Conservation (phyloP, 2,113 vertebrate species). For the Xenopus borealis region DNA sequence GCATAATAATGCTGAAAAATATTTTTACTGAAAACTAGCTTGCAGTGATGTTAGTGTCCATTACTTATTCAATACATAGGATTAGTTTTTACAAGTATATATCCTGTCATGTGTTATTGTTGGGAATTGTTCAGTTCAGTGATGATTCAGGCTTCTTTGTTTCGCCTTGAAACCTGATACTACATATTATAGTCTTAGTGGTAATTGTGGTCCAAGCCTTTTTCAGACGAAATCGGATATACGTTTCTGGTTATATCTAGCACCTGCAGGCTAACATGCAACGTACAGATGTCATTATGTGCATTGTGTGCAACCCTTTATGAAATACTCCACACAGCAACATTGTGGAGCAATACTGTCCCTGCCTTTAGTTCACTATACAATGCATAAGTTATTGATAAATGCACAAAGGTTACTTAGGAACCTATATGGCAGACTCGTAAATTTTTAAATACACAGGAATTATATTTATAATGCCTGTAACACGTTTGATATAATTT, state of each 20-base stretch:
- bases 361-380: no score
- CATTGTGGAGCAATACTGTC: background rate
- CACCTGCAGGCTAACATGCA: slow-evolving; percentile 21
- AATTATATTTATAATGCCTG: no score
- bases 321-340: slow-evolving; percentile 9
- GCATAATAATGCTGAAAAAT: background rate
- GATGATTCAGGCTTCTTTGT: slow-evolving; percentile 47
- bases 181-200: slow-evolving; percentile 40
- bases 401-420: no score
- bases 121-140: slow-evolving; percentile 38
- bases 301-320: background rate
- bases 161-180: slow-evolving; percentile 43
- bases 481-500: no score
- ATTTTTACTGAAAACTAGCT: slow-evolving; percentile 2
- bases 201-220: slow-evolving; percentile 41
- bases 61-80: slow-evolving; percentile 27
- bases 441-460: no score
- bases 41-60: slow-evolving; percentile 34
- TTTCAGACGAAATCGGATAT: slow-evolving; percentile 43
- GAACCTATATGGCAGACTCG: no score
- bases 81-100: slow-evolving; percentile 28
- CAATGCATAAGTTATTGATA: no score
- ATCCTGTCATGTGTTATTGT: slow-evolving; percentile 30
- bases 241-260: slow-evolving; percentile 42
- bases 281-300: slow-evolving; percentile 33